These are phyloP conservation scores for Danaus melanippus DNA, from an alignment of 1,140 invertebrate species.

Conservation along the genomic window DNA sequence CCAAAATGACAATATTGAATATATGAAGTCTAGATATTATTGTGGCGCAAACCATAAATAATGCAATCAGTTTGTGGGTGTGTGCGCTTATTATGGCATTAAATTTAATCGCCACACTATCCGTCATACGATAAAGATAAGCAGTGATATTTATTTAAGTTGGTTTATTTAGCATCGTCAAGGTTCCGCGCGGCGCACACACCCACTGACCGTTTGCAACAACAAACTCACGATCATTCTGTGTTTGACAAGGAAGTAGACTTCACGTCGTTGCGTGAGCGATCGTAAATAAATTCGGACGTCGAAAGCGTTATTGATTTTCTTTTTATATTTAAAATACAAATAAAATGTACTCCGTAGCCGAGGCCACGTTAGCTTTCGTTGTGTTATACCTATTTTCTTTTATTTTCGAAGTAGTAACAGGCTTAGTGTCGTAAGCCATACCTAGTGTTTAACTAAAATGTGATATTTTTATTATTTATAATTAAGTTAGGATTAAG, in stretches of 20 bases:
- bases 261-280: conserved; percentile 38
- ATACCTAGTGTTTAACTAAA: conserved; percentile 23
- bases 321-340: conserved; percentile 29
- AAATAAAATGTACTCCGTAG: conserved; percentile 62
- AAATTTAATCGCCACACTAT: conserved; percentile 18
- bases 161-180: conserved; percentile 29
- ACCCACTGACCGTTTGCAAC: conserved; percentile 28
- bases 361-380: conserved; percentile 60
- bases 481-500: conserved; percentile 36
- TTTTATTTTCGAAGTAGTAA: conserved; percentile 62
- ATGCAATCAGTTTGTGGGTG: conserved; percentile 32
- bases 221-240: conserved; percentile 41
- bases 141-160: conserved; percentile 25
- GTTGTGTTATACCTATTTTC: conserved; percentile 60
- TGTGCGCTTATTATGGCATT: conserved; percentile 23
- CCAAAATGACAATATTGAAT: neutral
- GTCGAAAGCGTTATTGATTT: conserved; percentile 22
- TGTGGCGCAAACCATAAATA: conserved; percentile 20
- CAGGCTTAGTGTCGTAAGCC: conserved; percentile 50
- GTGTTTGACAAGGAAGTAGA: conserved; percentile 33
- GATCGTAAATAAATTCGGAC: conserved; percentile 3
- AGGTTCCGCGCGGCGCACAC: conserved; percentile 38
- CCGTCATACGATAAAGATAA: conserved; percentile 4
- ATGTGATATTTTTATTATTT: conserved; percentile 29
- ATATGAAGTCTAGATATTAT: conserved; percentile 9